Percentiles rank a stretch among this genome's conserved stretches.
phyloP scores from a whole-genome alignment of 1,140 invertebrate species.

The Drosophila persimilis region DNA sequence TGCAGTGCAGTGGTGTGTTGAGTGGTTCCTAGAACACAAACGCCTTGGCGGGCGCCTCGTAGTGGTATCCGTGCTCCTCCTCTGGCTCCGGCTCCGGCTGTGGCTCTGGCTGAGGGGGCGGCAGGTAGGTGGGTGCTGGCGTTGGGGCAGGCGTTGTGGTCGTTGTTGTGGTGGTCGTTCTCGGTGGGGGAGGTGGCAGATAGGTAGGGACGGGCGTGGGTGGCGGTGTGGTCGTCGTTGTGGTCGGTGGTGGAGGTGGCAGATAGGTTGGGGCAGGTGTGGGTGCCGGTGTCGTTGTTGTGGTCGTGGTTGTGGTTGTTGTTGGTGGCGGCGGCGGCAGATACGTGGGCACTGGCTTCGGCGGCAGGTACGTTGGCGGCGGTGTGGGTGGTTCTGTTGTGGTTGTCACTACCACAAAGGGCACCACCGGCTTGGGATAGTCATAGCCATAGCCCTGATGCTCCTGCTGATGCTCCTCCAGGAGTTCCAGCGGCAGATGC shows the following conservation, averaged over 20 bases:
- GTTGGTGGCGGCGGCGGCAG: slow-evolving; percentile 50
- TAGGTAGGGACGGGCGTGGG: slow-evolving; percentile 47
- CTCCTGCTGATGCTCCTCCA: slow-evolving; percentile 26
- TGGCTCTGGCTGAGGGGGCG: slow-evolving; percentile 21
- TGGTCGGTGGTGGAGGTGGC: slow-evolving; percentile 30
- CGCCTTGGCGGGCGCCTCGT: slow-evolving; percentile 60
- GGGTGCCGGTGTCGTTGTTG: slow-evolving; percentile 34
- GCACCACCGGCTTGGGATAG: slow-evolving; percentile 63
- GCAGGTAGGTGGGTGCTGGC: slow-evolving; percentile 31
- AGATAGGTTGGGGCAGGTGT: slow-evolving; percentile 32
- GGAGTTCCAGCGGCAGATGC: slow-evolving; percentile 58
- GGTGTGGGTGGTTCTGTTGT: slow-evolving; percentile 59
- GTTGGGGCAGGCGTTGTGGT: slow-evolving; percentile 23
- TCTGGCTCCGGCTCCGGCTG: slow-evolving; percentile 39
- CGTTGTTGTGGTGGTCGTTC: slow-evolving; percentile 28
- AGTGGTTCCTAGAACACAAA: slow-evolving; percentile 51
- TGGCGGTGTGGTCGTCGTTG: slow-evolving; percentile 20
- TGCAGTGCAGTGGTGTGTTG: slow-evolving; percentile 2
- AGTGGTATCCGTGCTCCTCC: slow-evolving; percentile 67
- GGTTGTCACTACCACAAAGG: slow-evolving; percentile 56
- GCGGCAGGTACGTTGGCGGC: slow-evolving; percentile 60
- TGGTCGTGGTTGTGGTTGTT: slow-evolving; percentile 18
- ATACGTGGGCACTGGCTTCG: slow-evolving; percentile 52
- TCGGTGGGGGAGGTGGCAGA: slow-evolving; percentile 41
- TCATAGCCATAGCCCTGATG: slow-evolving; percentile 68